Conservation (phyloP, 2,888 invertebrate species). For the Drosophila merina region DNA sequence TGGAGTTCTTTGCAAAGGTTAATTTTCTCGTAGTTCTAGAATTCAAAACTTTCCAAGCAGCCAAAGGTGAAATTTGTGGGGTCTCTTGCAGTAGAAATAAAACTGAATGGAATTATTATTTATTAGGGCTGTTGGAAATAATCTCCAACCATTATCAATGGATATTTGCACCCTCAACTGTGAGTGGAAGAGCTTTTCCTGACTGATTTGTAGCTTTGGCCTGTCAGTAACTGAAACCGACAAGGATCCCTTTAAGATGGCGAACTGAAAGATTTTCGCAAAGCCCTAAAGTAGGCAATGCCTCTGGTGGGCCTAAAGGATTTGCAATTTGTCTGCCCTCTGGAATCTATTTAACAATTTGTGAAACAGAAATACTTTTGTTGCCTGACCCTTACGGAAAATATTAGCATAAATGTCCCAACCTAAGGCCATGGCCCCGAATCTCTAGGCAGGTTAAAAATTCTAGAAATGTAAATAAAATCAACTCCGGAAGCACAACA, state of each 20-base stretch:
- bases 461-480: conserved; percentile 78
- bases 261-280: conserved; percentile 6
- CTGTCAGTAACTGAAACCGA: conserved; percentile 12
- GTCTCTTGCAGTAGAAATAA: not conserved
- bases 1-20: not conserved
- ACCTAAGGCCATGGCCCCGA: conserved; percentile 21
- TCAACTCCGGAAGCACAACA: conserved; percentile 57
- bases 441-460: conserved; percentile 52
- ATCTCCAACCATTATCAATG: not conserved
- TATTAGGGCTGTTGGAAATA: not conserved
- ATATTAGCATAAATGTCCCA: conserved; percentile 69
- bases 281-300: conserved; percentile 33
- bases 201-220: conserved; percentile 17
- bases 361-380: conserved; percentile 49
- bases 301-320: conserved; percentile 19
- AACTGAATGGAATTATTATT: not conserved
- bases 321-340: conserved; percentile 33
- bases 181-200: not conserved
- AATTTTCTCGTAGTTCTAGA: not conserved
- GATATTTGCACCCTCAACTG: not conserved
- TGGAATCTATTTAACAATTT: conserved; percentile 23
- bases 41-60: not conserved
- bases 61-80: not conserved
- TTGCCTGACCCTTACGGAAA: conserved; percentile 47
- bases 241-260: conserved; percentile 19